Evolutionary conservation across 2,797 vertebrate genomes (phyloP), one percentile per base, ranked within the genome.

Genomic region (Galaxias olidus): DNA sequence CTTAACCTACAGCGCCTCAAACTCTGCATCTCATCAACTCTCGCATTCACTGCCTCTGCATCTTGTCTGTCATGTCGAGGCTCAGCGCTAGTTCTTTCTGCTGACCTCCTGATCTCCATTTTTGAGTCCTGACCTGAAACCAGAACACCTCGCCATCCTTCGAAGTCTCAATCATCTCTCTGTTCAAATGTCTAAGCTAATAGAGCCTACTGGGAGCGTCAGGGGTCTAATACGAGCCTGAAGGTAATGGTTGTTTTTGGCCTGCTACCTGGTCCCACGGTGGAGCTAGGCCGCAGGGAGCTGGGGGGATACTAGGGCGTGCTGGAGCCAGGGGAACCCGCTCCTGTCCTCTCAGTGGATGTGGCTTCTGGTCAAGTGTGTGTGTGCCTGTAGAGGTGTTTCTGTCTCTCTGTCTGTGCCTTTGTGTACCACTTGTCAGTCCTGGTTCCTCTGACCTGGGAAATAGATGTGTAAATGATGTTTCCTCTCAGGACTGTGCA

Each of bases 311-410:
- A 71, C 70, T 63, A 62, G 62, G 68, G 55, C 56, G 61, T 76
- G 58, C 19, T 52, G 76, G 72, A 77, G 66, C 53, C 61, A 79
- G 61, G 73, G 62, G 69, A 64, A 51, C 67, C 76, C 58, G 56
- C 82, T 51, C 71, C n/a, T n/a, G n/a, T n/a, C n/a, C n/a, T n/a
- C 42, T 58, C 71, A 46, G 61, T 63, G 63, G 42, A 74, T 77
- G 66, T 69, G 54, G 14, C 63, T 69, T 66, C 78, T 66, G 72
- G 62, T 83, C 65, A 62, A 76, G 69, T 69, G 50, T 77, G 69
- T 72, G 64, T 85, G 69, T 17, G 19, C 80, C 30, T 73, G 72
- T 75, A 64, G 76, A n/a, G n/a, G n/a, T n/a, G n/a, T n/a, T n/a
- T n/a, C n/a, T n/a, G n/a, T n/a, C n/a, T n/a, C n/a, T n/a, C n/a